phyloP scores from a whole-genome alignment of 2,113 vertebrate species.

The Noturus placidus region DNA sequence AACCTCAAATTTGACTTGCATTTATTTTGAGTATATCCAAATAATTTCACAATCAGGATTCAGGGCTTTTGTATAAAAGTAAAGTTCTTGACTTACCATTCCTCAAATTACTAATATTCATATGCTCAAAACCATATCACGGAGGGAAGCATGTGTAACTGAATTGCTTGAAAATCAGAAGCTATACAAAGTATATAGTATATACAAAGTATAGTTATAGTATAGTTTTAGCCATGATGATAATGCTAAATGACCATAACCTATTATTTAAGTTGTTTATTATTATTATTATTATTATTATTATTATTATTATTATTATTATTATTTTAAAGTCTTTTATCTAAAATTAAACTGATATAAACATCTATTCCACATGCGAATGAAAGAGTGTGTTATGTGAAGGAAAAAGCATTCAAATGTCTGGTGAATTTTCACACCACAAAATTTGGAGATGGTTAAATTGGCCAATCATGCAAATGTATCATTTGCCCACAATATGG shows the following conservation, averaged over 20 bases:
- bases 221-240: not conserved
- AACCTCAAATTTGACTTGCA: conserved; percentile 30
- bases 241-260: not conserved
- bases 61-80: not conserved
- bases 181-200: not conserved
- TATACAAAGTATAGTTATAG: not conserved
- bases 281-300: not conserved
- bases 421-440: conserved; percentile 1
- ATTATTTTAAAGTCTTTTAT: not conserved
- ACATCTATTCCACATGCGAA: not conserved
- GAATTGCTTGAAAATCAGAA: not conserved
- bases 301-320: not conserved
- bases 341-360: not conserved
- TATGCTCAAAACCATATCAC: not conserved
- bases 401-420: not conserved
- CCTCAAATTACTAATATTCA: not conserved
- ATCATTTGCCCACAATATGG: not conserved
- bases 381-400: not conserved
- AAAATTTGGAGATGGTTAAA: not conserved
- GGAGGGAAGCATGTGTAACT: not conserved
- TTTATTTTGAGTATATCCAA: conserved; percentile 24
- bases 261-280: not conserved
- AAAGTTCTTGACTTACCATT: not conserved
- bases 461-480: not conserved
- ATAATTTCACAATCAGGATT: not conserved